Evolutionary conservation across 2,113 vertebrate genomes (phyloP).

Genomic region (Pelodiscus sinensis): DNA sequence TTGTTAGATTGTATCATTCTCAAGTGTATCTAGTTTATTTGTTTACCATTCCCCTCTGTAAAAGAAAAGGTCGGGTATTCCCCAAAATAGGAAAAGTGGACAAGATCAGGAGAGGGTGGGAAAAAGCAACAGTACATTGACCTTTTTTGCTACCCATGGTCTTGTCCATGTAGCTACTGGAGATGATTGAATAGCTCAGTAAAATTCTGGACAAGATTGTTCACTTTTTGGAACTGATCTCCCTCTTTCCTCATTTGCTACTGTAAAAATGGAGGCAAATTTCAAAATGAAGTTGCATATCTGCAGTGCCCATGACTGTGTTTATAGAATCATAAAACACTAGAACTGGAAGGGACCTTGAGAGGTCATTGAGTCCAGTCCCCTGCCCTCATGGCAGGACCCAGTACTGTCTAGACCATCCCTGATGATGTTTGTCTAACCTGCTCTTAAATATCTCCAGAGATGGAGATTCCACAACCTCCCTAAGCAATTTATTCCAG

Average conservation of each 20-base stretch:
- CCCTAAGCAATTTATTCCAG: no score
- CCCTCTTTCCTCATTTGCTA: background rate
- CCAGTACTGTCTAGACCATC: no score
- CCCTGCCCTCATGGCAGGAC: no score
- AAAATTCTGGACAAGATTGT: accelerated
- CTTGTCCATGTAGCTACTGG: background rate
- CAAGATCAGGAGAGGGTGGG: background rate
- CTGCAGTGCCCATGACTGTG: background rate
- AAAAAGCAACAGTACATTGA: background rate
- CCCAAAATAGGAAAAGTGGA: background rate
- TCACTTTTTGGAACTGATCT: background rate
- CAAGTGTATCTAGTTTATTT: background rate
- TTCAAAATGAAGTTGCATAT: background rate
- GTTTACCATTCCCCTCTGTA: background rate
- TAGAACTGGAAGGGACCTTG: no score
- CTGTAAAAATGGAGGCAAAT: background rate
- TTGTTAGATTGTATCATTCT: background rate
- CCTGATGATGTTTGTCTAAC: no score
- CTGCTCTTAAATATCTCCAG: no score
- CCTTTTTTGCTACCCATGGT: background rate
- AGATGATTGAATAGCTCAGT: background rate
- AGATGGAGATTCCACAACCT: no score
- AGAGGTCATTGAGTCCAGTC: no score
- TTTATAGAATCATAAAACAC: background rate
- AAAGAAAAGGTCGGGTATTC: background rate